Base-by-base conservation (phyloP, 2,113 vertebrate genomes). In the Sebastes fasciatus region DNA sequence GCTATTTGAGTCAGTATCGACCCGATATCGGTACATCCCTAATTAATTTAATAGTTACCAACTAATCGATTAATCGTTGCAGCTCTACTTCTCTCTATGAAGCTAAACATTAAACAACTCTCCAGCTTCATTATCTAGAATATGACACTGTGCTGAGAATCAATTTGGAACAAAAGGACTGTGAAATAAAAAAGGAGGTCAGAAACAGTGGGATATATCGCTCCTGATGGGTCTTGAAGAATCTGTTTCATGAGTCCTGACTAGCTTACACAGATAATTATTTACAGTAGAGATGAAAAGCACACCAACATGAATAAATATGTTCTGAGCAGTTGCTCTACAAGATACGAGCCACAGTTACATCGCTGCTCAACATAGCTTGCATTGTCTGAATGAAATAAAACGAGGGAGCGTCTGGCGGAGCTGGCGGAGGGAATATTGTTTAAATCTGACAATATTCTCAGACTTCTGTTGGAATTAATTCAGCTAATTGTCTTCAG, bases 401-500 rank as follows among this genome's bases (percentile, higher is more conserved):
- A 93, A 92, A 89, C 49, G 82, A 87, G 74, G 81, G 80, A 88
- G 72, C 23, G 80, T 91, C 82, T 93, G 86, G 86, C 58, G 76
- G 74, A 65, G 89, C 77, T 88, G 84, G 85, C 76, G 67, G 83
- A 84, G 86, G 86, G 90, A 94, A 94, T 92, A 93, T 91, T 91
- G 91, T 91, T 93, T 92, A 90, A 96, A 94, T 95, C 92, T 89
- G 85, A 91, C 69, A 61, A 90, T 94, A 92, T 94, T 94, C 93
- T 94, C 91, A 58, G 88, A 92, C 94, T 95, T 95, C 94, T 93
- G 90, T 90, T 91, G 89, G 92, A 95, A 96, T 95, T 95, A 95
- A 95, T 95, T 94, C 91, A 88, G 92, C 91, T 96, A 96, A 96
- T 96, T 96, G 94, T 95, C 94, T 95, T 94, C 94, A 92, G 92